These are phyloP conservation scores for Choloepus hoffmanni DNA, from an alignment of 2,113 vertebrate species.

Conservation along the genomic window DNA sequence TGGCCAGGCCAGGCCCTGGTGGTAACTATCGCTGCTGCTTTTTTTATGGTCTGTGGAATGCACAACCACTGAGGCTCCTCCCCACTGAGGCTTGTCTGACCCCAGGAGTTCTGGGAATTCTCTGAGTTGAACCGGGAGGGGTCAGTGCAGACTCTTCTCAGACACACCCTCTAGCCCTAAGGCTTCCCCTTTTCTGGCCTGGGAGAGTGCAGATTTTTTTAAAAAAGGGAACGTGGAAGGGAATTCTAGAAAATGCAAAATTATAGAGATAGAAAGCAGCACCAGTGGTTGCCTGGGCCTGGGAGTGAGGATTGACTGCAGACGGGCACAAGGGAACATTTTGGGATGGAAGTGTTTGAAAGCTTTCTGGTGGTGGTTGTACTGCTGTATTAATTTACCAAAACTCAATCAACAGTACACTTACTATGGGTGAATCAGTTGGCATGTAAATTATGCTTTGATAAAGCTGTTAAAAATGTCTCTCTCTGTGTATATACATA, in stretches of 20 bases:
- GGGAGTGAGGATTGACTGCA: background rate
- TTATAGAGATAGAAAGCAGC: background rate
- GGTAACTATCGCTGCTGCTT: background rate
- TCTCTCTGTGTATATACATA: background rate
- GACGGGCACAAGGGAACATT: background rate
- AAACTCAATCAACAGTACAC: background rate
- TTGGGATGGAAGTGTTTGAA: background rate
- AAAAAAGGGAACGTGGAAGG: background rate
- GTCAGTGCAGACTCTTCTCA: background rate
- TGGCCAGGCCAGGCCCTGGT: background rate
- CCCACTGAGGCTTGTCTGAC: background rate
- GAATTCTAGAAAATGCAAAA: conserved; percentile 23
- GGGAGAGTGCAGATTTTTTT: background rate
- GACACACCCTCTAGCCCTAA: background rate
- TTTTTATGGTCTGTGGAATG: background rate
- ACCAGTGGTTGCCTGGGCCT: background rate
- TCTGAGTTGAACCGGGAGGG: background rate
- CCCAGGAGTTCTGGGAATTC: background rate
- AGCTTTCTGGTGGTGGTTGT: background rate
- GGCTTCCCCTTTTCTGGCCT: background rate
- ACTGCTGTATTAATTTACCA: background rate
- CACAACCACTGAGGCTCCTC: background rate
- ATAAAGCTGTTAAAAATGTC: background rate
- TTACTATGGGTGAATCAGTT: background rate
- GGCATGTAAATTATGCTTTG: background rate